Evolutionary conservation across 2,797 vertebrate genomes (phyloP).

Genomic region (Momotus momota): DNA sequence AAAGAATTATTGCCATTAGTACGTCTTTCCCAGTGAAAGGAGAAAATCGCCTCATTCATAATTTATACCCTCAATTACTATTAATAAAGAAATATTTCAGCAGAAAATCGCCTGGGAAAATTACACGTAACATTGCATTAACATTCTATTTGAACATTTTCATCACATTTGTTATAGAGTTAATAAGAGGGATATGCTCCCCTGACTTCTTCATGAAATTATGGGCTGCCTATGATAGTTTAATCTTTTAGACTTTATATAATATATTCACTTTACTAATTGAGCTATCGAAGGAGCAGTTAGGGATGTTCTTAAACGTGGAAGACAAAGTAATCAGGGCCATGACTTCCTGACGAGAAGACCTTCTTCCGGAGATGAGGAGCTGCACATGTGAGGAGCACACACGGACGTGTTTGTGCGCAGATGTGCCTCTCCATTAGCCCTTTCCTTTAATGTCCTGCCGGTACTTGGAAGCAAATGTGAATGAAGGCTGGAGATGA

Average conservation of each 20-base stretch:
- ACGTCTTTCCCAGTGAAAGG: slow-evolving; percentile 92
- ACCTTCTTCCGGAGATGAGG: slow-evolving; percentile 77
- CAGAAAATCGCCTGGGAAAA: slow-evolving; percentile 93
- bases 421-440: background rate
- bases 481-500: background rate
- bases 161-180: slow-evolving; percentile 98
- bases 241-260: slow-evolving; percentile 98
- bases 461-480: background rate
- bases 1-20: slow-evolving; percentile 98
- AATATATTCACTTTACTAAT: slow-evolving; percentile 99
- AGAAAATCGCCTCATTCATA: slow-evolving; percentile 99
- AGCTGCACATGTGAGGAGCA: background rate
- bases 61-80: slow-evolving; percentile 99
- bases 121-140: slow-evolving; percentile 99
- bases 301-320: slow-evolving; percentile 85
- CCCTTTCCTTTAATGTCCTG: background rate
- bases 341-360: slow-evolving; percentile 80
- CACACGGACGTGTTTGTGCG: background rate
- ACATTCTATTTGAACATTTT: slow-evolving; percentile 99
- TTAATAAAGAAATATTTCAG: slow-evolving; percentile 99
- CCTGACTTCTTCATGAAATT: slow-evolving; percentile 99
- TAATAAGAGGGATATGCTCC: slow-evolving; percentile 99
- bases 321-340: slow-evolving; percentile 83
- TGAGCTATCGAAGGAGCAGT: slow-evolving; percentile 89
- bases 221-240: slow-evolving; percentile 99